phyloP scores from a whole-genome alignment of 2,797 vertebrate species.

The Falco rusticolus region DNA sequence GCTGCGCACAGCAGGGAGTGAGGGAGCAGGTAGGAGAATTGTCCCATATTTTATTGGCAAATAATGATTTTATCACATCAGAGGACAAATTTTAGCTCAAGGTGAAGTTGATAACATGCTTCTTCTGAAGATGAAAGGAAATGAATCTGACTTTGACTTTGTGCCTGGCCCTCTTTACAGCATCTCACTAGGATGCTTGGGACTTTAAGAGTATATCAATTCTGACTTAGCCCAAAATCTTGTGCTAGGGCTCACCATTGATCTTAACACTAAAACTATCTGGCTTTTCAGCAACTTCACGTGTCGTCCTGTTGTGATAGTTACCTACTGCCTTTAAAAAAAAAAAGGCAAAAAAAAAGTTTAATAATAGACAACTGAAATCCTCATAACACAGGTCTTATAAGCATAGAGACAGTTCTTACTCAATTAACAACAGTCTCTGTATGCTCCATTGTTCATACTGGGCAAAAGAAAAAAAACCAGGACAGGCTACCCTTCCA shows the following conservation, averaged over 20 bases:
- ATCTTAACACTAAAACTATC: background rate
- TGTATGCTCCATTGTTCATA: background rate
- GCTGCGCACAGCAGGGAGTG: background rate
- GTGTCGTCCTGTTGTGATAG: background rate
- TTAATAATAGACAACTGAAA: background rate
- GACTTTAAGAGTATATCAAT: background rate
- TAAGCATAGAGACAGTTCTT: background rate
- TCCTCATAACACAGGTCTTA: background rate
- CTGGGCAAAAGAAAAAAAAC: background rate
- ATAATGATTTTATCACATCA: constrained; percentile 17
- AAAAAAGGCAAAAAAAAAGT: background rate
- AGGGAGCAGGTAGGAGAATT: background rate
- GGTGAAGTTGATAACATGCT: background rate
- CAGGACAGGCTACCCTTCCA: background rate
- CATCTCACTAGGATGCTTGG: background rate
- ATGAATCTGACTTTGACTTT: background rate
- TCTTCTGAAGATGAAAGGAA: constrained; percentile 29
- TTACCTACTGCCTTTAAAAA: background rate
- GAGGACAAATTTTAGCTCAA: constrained; percentile 16
- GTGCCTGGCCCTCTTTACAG: background rate
- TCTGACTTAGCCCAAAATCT: background rate
- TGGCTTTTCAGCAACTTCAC: background rate
- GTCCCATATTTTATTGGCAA: constrained; percentile 10
- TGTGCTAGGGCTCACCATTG: background rate
- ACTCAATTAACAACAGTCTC: background rate